Percentiles rank a stretch among this genome's conserved stretches.
Conservation (phyloP, 2,797 vertebrate genomes). For the Orientallactaga sibirica region DNA sequence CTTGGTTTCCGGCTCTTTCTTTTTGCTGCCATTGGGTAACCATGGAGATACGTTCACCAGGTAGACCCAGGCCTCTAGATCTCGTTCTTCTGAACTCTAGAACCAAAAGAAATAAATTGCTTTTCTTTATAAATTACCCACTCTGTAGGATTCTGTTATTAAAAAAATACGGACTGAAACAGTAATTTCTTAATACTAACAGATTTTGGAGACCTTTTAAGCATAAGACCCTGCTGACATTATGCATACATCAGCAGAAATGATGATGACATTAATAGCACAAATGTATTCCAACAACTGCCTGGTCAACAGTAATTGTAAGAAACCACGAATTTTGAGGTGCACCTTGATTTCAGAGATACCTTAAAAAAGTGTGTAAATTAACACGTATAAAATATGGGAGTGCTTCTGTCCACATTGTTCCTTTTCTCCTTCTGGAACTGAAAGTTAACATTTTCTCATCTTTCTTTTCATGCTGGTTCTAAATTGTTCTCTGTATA, state of each 20-base stretch:
- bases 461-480: background rate
- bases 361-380: background rate
- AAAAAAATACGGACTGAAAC: background rate
- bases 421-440: background rate
- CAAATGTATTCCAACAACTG: background rate
- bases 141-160: background rate
- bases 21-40: no score
- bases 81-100: background rate
- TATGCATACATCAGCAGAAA: background rate
- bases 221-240: background rate
- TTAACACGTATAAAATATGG: background rate
- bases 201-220: slow-evolving; percentile 7
- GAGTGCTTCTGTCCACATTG: background rate
- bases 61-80: background rate
- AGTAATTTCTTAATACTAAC: slow-evolving; percentile 9
- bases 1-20: background rate
- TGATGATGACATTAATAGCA: background rate
- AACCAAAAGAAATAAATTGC: background rate
- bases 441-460: background rate
- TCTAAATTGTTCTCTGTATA: background rate
- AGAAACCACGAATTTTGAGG: background rate
- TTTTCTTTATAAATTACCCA: background rate
- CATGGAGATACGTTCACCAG: background rate
- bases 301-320: background rate
- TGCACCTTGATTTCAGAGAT: background rate